phyloP scores from a whole-genome alignment of 2,797 vertebrate species.

The Micropoecilia bifurca region DNA sequence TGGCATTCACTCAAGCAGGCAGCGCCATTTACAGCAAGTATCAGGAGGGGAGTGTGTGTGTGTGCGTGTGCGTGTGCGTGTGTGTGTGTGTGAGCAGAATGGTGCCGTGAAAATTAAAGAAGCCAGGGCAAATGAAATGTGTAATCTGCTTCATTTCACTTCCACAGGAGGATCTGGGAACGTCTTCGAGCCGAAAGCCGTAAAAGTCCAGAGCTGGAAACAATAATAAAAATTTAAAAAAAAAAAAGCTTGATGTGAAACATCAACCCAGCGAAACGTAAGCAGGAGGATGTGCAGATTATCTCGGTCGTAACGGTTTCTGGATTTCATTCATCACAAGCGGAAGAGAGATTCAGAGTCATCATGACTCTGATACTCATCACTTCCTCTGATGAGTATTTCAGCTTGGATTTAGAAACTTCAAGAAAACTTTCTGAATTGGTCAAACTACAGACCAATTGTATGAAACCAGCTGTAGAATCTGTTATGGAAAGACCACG shows the following conservation, averaged over 20 bases:
- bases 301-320: neutral
- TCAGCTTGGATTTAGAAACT: slow-evolving; percentile 15
- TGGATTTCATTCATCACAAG: neutral
- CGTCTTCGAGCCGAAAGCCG: neutral
- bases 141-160: slow-evolving; percentile 5
- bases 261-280: neutral
- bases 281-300: slow-evolving; percentile 3
- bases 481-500: neutral
- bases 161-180: neutral
- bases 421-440: neutral
- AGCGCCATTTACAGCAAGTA: slow-evolving; percentile 19
- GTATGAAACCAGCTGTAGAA: neutral
- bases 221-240: slow-evolving; percentile 3
- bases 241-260: neutral
- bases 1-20: slow-evolving; percentile 23
- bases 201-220: slow-evolving; percentile 23
- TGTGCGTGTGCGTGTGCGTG: neutral
- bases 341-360: neutral
- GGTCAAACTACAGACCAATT: neutral
- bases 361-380: no score
- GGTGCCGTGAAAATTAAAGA: slow-evolving; percentile 32
- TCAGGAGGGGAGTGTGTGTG: neutral
- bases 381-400: slow-evolving; percentile 9
- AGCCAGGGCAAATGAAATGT: slow-evolving; percentile 24
- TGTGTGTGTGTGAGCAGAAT: neutral